Percentiles rank a stretch among this genome's conserved stretches.
These are phyloP conservation scores for Vombatus ursinus DNA, from an alignment of 2,113 vertebrate genomes.

Conservation along the genomic window DNA sequence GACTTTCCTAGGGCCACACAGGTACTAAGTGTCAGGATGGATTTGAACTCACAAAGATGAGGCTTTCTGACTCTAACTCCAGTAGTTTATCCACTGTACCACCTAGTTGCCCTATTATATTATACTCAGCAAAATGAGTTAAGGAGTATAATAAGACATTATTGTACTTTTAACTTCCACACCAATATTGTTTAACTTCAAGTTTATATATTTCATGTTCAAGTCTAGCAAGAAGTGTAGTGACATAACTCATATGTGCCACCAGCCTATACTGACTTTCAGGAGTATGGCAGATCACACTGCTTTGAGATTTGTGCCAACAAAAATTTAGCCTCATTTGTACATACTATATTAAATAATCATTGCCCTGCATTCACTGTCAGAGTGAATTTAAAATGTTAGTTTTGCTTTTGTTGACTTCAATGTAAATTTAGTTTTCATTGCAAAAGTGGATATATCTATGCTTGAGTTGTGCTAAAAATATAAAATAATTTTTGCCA, in stretches of 20 bases:
- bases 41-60: background rate
- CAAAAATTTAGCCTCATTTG: background rate
- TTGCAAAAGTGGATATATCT: background rate
- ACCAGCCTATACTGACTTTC: background rate
- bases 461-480: background rate
- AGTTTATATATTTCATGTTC: background rate
- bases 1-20: background rate
- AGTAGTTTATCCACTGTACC: background rate
- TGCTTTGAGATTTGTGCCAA: background rate
- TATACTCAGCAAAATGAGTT: background rate
- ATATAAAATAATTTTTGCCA: background rate
- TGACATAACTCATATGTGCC: background rate
- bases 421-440: background rate
- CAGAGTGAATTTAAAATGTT: background rate
- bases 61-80: background rate
- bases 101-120: background rate
- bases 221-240: background rate
- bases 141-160: background rate
- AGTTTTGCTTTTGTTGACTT: background rate
- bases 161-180: background rate
- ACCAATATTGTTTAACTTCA: background rate
- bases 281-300: background rate
- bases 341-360: background rate
- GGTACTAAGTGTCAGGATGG: background rate
- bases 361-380: background rate